Conservation (phyloP, 2,797 vertebrate genomes). For the Microctenopoma steveboyesi region DNA sequence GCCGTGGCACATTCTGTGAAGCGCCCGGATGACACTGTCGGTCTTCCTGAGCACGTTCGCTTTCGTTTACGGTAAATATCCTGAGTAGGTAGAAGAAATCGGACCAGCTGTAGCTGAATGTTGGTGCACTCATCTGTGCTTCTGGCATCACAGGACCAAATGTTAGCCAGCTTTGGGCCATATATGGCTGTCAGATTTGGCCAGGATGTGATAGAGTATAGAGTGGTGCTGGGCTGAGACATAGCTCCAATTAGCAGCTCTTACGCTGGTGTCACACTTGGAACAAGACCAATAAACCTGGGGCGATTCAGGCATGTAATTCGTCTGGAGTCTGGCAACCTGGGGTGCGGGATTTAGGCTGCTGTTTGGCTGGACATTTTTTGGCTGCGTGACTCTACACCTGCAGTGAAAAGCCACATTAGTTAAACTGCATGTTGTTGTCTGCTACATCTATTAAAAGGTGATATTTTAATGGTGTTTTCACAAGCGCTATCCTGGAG, state of each 20-base stretch:
- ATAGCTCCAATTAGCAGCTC: slow-evolving; percentile 36
- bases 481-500: neutral
- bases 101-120: slow-evolving; percentile 9
- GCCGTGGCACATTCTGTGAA: neutral
- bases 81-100: slow-evolving; percentile 10
- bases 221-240: slow-evolving; percentile 25
- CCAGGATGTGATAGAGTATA: slow-evolving; percentile 12
- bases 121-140: slow-evolving; percentile 27
- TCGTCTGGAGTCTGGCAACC: slow-evolving; percentile 22
- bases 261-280: slow-evolving; percentile 49
- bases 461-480: neutral
- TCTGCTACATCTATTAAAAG: neutral
- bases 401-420: neutral
- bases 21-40: neutral
- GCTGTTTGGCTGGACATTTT: slow-evolving; percentile 3
- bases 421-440: neutral
- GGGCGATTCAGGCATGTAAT: slow-evolving; percentile 18
- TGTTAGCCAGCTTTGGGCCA: slow-evolving; percentile 17
- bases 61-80: slow-evolving; percentile 20
- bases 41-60: slow-evolving; percentile 14
- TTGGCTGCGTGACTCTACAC: neutral
- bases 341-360: neutral
- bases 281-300: slow-evolving; percentile 37
- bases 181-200: slow-evolving; percentile 30
- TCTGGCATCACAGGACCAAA: slow-evolving; percentile 28